Percentiles rank a stretch among this genome's conserved stretches.
Evolutionary conservation across 2,113 vertebrate genomes (phyloP).

Genomic region (Elanus axillaris): DNA sequence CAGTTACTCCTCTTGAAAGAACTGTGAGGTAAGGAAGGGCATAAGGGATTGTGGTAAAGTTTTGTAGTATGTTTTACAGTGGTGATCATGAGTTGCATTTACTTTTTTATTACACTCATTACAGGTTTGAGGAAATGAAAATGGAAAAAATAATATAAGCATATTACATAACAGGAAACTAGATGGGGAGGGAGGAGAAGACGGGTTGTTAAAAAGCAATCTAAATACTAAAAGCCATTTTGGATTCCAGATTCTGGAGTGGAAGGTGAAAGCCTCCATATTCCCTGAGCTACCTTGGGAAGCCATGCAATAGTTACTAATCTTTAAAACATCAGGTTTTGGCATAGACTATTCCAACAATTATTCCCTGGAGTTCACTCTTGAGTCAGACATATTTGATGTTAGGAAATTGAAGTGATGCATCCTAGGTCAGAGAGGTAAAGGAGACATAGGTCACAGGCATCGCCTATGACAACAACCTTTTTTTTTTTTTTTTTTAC

Average conservation of each 20-base stretch:
- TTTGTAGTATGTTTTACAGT: not conserved
- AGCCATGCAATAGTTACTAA: not conserved
- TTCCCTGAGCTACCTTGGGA: not conserved
- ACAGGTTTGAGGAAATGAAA: not conserved
- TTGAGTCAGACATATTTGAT: not conserved
- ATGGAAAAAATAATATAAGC: not conserved
- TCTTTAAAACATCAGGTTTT: not conserved
- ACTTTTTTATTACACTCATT: not conserved
- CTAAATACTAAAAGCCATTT: not conserved
- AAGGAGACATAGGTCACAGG: not conserved
- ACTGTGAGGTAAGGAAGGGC: not conserved
- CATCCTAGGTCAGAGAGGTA: not conserved
- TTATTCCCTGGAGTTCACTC: not conserved
- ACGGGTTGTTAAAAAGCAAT: not conserved
- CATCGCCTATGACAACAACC: not conserved
- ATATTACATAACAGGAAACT: not conserved
- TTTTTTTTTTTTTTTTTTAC: not conserved
- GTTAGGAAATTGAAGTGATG: not conserved
- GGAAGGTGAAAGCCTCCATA: not conserved
- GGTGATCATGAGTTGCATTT: not conserved
- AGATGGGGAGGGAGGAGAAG: too few relatives aligned
- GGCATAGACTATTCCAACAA: not conserved
- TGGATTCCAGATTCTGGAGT: not conserved
- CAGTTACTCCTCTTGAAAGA: not conserved
- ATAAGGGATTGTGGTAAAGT: not conserved